Conservation (phyloP, 2,888 invertebrate genomes). For the Campaea margaritaria region DNA sequence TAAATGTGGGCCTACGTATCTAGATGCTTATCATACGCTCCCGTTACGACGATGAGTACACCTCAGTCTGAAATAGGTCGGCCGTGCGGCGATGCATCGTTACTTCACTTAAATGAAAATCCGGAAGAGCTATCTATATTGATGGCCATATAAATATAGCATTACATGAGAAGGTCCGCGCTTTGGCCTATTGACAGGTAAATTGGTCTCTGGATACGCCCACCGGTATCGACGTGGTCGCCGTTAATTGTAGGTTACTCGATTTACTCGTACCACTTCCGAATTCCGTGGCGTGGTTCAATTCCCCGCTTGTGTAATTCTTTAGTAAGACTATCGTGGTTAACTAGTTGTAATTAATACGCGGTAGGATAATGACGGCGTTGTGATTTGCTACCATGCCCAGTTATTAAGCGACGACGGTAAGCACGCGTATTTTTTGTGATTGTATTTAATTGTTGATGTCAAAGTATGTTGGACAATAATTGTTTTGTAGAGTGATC, state of each 20-base stretch:
- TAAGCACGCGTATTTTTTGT: too few species aligned
- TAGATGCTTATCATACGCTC: neutral
- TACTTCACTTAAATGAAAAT: neutral
- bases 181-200: slow-evolving; percentile 29
- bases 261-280: slow-evolving; percentile 26
- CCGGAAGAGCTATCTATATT: slow-evolving; percentile 7
- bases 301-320: slow-evolving; percentile 24
- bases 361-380: neutral
- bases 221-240: slow-evolving; percentile 32
- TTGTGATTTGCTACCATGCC: too few species aligned
- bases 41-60: neutral
- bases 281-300: slow-evolving; percentile 29
- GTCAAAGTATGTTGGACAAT: too few species aligned
- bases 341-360: slow-evolving; percentile 9
- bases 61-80: slow-evolving; percentile 28
- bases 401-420: too few species aligned
- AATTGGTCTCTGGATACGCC: slow-evolving; percentile 32
- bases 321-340: neutral
- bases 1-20: neutral
- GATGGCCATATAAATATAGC: slow-evolving; percentile 16
- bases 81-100: slow-evolving; percentile 7
- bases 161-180: slow-evolving; percentile 16
- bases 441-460: too few species aligned
- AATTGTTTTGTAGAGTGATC: too few species aligned
- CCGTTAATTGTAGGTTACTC: slow-evolving; percentile 33